Base-by-base conservation (phyloP, 2,113 vertebrate genomes). In the Thomomys bottae region DNA sequence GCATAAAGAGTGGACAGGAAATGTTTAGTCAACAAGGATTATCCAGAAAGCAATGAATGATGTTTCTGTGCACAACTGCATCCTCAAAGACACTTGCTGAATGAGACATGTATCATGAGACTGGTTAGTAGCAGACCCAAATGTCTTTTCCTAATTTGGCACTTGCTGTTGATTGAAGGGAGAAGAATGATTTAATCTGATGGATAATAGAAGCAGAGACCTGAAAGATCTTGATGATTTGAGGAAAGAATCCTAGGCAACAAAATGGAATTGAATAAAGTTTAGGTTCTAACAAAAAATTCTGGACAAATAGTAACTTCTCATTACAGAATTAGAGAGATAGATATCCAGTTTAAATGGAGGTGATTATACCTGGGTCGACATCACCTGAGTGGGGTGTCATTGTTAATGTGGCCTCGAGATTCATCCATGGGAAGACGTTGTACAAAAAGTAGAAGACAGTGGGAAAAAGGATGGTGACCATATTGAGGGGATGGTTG, bases 41-140 rank as follows among this genome's bases (percentile, higher is more conserved):
- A 79, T 59, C 36, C 83, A 80, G 45, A 88, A 88, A 94, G 30
- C 93, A 82, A n/a, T 30, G 54, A 91, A n/a, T 36, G 26, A 28
- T 88, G 66, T 83, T 92, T 79, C 75, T 91, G n/a, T 36, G 14
- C 67, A 90, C 36, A 57, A n/a, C 63, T 85, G 81, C 73, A 28
- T 67, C 4, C 24, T 79, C 14, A 54, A 67, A 88, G 70, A 30
- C 21, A 40, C 59, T 79, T 77, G 30, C 3, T 88, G 54, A 85
- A 66, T 30, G 28, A 90, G 66, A 88, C 61, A 8, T 77, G 76
- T 38, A 23, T 63, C 71, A 26, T 76, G 26, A 45, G 75, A 36
- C 63, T 86, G 40, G 30, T 21, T 78, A 17, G 57, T 67, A 61
- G 34, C 61, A 68, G 78, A 70, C 32, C 49, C 32, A 42, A 79